These are phyloP conservation scores for Alexandromys oeconomus DNA, from an alignment of 2,797 vertebrate genomes.

Conservation along the genomic window DNA sequence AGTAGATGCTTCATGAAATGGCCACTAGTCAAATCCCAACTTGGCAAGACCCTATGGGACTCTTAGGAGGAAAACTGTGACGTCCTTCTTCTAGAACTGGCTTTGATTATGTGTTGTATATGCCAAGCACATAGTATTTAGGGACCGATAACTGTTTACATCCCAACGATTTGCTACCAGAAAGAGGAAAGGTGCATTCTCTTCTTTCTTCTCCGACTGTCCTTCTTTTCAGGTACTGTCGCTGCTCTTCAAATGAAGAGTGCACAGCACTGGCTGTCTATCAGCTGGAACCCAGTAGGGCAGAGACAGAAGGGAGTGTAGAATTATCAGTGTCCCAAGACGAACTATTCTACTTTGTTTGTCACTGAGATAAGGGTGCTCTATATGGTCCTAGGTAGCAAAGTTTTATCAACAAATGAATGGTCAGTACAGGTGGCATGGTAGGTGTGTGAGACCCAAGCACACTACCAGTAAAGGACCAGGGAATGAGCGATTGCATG, in stretches of 20 bases:
- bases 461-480: neutral
- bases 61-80: neutral
- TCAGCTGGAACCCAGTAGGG: neutral
- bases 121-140: neutral
- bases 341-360: neutral
- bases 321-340: neutral
- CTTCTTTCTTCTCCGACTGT: neutral
- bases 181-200: neutral
- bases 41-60: slow-evolving; percentile 11
- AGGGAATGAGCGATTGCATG: neutral
- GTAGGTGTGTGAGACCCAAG: neutral
- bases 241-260: neutral
- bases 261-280: neutral
- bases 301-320: neutral
- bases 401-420: neutral
- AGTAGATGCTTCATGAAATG: slow-evolving; percentile 1
- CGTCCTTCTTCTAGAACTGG: slow-evolving; percentile 23
- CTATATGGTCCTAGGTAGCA: neutral
- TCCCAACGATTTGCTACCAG: neutral
- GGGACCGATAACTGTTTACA: too few species aligned
- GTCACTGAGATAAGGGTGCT: neutral
- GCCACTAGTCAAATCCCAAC: neutral
- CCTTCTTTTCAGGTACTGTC: neutral
- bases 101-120: neutral
- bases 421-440: neutral